These are phyloP conservation scores for Paraplagusia blochii DNA, from an alignment of 2,113 vertebrate species.

Conservation along the genomic window DNA sequence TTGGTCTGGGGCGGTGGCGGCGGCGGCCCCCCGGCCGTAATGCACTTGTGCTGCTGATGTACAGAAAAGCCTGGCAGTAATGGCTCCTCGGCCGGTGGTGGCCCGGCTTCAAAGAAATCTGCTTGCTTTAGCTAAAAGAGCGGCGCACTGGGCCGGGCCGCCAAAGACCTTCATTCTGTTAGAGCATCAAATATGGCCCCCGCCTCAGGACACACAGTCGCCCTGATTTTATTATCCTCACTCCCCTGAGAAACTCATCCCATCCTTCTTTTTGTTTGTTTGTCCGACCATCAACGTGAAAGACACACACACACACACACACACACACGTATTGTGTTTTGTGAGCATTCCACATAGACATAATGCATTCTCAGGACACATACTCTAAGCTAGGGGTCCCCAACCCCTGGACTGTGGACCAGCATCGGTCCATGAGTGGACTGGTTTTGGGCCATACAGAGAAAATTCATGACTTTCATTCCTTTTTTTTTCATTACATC, in stretches of 20 bases:
- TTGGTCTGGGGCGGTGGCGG: slow-evolving; percentile 59
- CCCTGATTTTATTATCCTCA: slow-evolving; percentile 80
- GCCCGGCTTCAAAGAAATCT: slow-evolving; percentile 78
- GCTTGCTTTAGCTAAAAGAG: slow-evolving; percentile 81
- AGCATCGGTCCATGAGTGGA: too few relatives aligned
- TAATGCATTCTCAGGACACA: neutral
- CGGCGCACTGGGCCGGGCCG: slow-evolving; percentile 54
- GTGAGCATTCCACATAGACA: neutral
- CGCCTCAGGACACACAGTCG: slow-evolving; percentile 62
- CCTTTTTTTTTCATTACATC: too few relatives aligned
- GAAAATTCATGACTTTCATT: too few relatives aligned
- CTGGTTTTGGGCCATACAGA: too few relatives aligned
- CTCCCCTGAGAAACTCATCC: slow-evolving; percentile 77
- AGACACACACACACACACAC: slow-evolving; percentile 20
- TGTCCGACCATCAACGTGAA: slow-evolving; percentile 62
- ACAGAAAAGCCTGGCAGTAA: slow-evolving; percentile 68
- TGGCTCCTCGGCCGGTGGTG: slow-evolving; percentile 71
- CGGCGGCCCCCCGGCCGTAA: slow-evolving; percentile 70
- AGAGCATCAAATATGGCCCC: slow-evolving; percentile 72
- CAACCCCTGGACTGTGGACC: too few relatives aligned
- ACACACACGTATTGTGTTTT: neutral
- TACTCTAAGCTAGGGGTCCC: too few relatives aligned
- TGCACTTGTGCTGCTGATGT: slow-evolving; percentile 73
- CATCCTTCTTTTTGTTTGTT: slow-evolving; percentile 71
- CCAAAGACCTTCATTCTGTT: slow-evolving; percentile 78